Percentiles rank a stretch among this genome's conserved stretches.
Conservation (phyloP, 2,888 invertebrate species). For the Amiota minor region DNA sequence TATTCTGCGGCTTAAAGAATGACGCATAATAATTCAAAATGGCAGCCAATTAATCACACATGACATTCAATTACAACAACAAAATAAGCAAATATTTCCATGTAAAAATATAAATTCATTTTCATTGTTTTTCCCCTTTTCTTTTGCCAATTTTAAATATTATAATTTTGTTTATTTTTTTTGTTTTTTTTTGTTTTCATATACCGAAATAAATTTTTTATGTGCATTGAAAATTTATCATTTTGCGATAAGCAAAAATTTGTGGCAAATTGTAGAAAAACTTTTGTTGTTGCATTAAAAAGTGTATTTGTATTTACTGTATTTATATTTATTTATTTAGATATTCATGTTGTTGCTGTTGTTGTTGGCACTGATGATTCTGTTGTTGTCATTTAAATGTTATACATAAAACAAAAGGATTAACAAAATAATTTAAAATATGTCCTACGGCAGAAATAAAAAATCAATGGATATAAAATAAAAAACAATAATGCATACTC, state of each 20-base stretch:
- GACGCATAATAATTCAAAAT: conserved; percentile 55
- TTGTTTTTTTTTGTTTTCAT: background rate
- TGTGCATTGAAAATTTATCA: conserved; percentile 11
- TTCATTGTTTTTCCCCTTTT: conserved; percentile 12
- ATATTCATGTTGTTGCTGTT: background rate
- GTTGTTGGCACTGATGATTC: background rate
- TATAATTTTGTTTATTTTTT: conserved; percentile 29
- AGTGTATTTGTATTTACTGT: background rate
- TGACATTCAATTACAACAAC: conserved; percentile 64
- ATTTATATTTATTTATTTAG: conserved; percentile 9
- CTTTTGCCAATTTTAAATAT: conserved; percentile 30
- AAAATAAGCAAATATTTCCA: conserved; percentile 45
- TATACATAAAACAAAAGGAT: conserved; percentile 2
- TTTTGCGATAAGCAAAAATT: conserved; percentile 24
- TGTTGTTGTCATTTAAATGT: background rate
- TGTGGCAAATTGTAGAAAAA: conserved; percentile 24
- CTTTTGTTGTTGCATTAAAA: conserved; percentile 14
- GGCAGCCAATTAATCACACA: conserved; percentile 66
- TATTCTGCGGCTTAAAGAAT: background rate
- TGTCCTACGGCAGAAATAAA: too few species aligned
- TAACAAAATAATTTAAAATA: conserved; percentile 12
- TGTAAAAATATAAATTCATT: conserved; percentile 38
- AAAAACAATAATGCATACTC: too few species aligned
- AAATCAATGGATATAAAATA: too few species aligned
- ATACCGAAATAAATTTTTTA: conserved; percentile 1